Conservation (phyloP, 2,113 vertebrate species). For the Tachycineta bicolor region DNA sequence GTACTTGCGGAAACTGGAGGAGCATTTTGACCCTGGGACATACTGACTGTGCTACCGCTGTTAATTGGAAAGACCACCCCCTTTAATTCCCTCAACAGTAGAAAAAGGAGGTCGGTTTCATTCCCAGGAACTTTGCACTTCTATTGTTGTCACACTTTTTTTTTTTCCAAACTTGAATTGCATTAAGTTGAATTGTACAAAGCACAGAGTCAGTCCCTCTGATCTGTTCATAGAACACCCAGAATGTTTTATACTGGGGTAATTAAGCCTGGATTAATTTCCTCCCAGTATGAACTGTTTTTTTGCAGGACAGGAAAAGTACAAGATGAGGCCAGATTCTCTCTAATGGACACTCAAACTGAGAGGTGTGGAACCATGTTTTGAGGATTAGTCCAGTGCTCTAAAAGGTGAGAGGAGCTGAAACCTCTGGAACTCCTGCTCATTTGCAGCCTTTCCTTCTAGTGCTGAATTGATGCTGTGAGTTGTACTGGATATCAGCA, state of each 20-base stretch:
- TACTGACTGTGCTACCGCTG: background rate
- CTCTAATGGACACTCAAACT: background rate
- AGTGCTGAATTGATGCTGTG: background rate
- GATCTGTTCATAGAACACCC: background rate
- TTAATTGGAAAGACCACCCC: background rate
- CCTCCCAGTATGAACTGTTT: background rate
- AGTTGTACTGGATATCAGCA: background rate
- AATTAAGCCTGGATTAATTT: background rate
- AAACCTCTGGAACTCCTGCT: background rate
- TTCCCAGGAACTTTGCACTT: background rate
- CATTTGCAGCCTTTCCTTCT: background rate
- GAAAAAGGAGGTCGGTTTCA: background rate
- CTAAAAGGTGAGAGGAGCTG: background rate
- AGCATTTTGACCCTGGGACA: slow-evolving; percentile 1
- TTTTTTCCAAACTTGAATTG: background rate
- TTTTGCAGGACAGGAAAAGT: background rate
- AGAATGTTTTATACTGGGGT: background rate
- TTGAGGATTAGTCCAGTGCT: background rate
- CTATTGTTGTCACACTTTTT: background rate
- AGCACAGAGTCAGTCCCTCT: background rate
- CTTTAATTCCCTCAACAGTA: background rate
- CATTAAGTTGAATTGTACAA: background rate
- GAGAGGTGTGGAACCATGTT: background rate
- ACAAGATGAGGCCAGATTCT: background rate
- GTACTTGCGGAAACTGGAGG: slow-evolving; percentile 20